These are phyloP conservation scores for Boloria selene DNA, from an alignment of 2,888 invertebrate species.

Conservation along the genomic window DNA sequence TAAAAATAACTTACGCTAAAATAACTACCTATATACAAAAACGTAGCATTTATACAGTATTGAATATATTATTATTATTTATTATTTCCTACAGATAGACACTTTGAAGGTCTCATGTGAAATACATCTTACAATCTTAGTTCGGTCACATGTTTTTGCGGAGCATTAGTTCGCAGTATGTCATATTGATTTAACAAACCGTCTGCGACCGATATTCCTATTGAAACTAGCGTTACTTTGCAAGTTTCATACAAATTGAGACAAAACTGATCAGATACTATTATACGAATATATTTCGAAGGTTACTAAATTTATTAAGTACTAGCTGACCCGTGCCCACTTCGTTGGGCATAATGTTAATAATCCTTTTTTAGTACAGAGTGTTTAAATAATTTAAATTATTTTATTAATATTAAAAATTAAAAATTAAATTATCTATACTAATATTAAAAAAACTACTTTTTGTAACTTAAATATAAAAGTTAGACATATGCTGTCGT, in stretches of 20 bases:
- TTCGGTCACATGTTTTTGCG: constrained; percentile 20
- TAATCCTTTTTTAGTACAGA: too few species aligned
- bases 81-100: background rate
- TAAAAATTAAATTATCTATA: too few species aligned
- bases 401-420: too few species aligned
- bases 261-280: constrained; percentile 4
- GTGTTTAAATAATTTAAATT: too few species aligned
- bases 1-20: too few species aligned
- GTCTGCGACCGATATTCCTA: constrained; percentile 4
- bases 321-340: too few species aligned
- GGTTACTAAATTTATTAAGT: background rate
- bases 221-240: background rate
- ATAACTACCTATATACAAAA: too few species aligned
- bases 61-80: background rate
- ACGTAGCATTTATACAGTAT: background rate
- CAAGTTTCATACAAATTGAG: constrained; percentile 14
- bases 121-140: constrained; percentile 6
- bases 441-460: too few species aligned
- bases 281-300: constrained; percentile 1
- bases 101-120: background rate
- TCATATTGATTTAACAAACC: constrained; percentile 32
- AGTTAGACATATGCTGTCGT: too few species aligned
- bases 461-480: too few species aligned
- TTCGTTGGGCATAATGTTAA: too few species aligned
- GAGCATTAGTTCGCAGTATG: constrained; percentile 16